Percentiles rank a stretch among this genome's conserved stretches.
phyloP scores from a whole-genome alignment of 2,797 vertebrate species.

The Gobio occitaniae region DNA sequence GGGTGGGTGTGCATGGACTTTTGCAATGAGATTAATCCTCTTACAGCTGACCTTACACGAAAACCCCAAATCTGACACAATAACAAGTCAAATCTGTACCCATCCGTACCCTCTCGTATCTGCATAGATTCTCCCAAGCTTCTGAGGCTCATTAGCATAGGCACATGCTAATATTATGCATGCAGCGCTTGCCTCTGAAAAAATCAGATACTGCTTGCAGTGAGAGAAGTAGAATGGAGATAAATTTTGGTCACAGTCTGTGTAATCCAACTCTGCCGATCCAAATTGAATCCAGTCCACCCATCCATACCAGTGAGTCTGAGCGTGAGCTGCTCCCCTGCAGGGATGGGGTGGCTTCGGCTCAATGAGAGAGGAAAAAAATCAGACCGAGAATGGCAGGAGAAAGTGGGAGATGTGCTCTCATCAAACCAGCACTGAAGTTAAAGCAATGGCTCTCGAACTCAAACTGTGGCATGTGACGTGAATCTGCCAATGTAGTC shows the following conservation, averaged over 20 bases:
- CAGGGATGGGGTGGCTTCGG: slow-evolving; percentile 14
- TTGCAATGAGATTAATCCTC: slow-evolving; percentile 17
- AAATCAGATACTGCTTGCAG: slow-evolving; percentile 30
- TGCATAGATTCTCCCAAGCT: slow-evolving; percentile 16
- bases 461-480: neutral
- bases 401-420: slow-evolving; percentile 42
- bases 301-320: slow-evolving; percentile 56
- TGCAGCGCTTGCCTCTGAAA: slow-evolving; percentile 23
- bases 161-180: slow-evolving; percentile 39
- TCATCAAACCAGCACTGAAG: slow-evolving; percentile 55
- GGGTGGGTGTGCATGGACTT: neutral
- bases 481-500: neutral
- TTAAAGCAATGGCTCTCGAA: neutral
- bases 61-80: neutral
- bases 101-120: slow-evolving; percentile 6
- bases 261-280: slow-evolving; percentile 52
- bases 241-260: slow-evolving; percentile 49
- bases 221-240: slow-evolving; percentile 58
- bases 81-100: slow-evolving; percentile 17
- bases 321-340: slow-evolving; percentile 48
- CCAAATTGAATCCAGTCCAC: slow-evolving; percentile 56
- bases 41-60: slow-evolving; percentile 20
- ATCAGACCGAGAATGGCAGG: slow-evolving; percentile 57
- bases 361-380: slow-evolving; percentile 40
- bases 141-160: slow-evolving; percentile 27